Conservation (phyloP, 2,888 invertebrate genomes). For the Calameuta pallipes region DNA sequence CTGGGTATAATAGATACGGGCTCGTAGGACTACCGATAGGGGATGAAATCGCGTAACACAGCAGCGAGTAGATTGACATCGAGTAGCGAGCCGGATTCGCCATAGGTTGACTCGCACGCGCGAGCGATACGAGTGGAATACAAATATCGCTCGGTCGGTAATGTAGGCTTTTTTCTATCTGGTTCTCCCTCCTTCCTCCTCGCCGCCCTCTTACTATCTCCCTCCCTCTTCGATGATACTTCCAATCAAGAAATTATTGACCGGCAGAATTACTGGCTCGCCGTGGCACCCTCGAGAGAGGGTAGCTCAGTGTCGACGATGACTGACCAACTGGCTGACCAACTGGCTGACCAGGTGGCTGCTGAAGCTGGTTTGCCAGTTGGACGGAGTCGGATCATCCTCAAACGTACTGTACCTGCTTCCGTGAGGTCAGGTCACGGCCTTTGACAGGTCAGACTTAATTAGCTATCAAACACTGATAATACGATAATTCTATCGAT, state of each 20-base stretch:
- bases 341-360: too few species aligned
- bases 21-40: background rate
- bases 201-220: conserved; percentile 3
- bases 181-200: conserved; percentile 13
- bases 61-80: conserved; percentile 28
- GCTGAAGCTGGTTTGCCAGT: too few species aligned
- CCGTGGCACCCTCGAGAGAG: background rate
- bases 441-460: too few species aligned
- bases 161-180: conserved; percentile 54
- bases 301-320: too few species aligned
- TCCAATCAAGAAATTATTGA: conserved; percentile 41
- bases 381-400: too few species aligned
- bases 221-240: conserved; percentile 42
- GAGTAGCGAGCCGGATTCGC: conserved; percentile 22
- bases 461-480: too few species aligned
- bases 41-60: background rate
- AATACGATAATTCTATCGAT: too few species aligned
- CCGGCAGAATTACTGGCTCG: background rate
- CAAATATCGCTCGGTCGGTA: conserved; percentile 62
- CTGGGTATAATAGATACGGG: too few species aligned
- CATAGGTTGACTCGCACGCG: conserved; percentile 24
- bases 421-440: too few species aligned
- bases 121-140: conserved; percentile 57
- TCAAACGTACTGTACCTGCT: too few species aligned
- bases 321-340: too few species aligned